Conservation (phyloP, 2,888 invertebrate species). For the Lithophane semibrunnea region DNA sequence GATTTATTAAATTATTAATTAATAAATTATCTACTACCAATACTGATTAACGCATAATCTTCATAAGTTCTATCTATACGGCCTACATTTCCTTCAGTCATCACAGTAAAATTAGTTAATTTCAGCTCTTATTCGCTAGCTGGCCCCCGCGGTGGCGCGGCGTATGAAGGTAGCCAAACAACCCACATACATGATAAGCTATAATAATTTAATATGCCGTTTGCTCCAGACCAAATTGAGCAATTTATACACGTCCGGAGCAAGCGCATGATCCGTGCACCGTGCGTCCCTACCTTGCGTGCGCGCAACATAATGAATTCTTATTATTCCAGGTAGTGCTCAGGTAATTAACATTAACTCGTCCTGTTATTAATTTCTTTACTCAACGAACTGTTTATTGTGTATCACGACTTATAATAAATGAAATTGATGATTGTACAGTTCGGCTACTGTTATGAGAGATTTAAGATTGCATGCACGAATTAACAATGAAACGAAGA, state of each 20-base stretch:
- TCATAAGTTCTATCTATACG: background rate
- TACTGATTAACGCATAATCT: background rate
- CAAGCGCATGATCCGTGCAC: constrained; percentile 68
- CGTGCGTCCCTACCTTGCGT: constrained; percentile 55
- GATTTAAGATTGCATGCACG: background rate
- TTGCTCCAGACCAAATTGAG: constrained; percentile 86
- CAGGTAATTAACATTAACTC: constrained; percentile 72
- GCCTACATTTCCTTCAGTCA: constrained; percentile 16
- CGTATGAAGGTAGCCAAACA: constrained; percentile 82
- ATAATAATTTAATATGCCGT: constrained; percentile 87
- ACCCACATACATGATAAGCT: constrained; percentile 74
- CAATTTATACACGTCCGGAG: constrained; percentile 83
- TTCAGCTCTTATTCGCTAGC: constrained; percentile 50
- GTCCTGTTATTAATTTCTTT: constrained; percentile 63
- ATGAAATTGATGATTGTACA: constrained; percentile 31
- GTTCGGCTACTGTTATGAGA: constrained; percentile 45
- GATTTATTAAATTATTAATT: too few relatives aligned
- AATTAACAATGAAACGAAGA: background rate
- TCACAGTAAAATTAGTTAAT: constrained; percentile 44
- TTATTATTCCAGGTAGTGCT: constrained; percentile 71
- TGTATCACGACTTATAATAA: constrained; percentile 45
- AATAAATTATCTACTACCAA: background rate
- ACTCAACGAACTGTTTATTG: constrained; percentile 55
- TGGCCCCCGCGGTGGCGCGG: constrained; percentile 76
- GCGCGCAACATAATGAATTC: constrained; percentile 65